Evolutionary conservation across 2,113 vertebrate species (phyloP), one percentile per base, ranked within the genome.

Genomic region (Sprattus sprattus): DNA sequence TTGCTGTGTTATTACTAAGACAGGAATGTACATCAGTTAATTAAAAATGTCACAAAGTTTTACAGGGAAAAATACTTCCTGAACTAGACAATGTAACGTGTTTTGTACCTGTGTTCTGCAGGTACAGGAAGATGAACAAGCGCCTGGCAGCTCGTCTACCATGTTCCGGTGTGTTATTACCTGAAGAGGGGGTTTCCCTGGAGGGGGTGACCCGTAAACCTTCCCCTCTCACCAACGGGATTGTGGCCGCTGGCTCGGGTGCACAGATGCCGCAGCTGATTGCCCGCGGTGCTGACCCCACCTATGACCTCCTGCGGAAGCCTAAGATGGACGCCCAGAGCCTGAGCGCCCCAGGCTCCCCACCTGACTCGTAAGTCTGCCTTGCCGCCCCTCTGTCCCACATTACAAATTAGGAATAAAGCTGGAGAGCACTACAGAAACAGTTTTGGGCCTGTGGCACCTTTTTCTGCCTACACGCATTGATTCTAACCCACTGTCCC

Each of bases 91-190:
- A 20, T 60, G 18, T 60, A 4, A 60, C 22, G 18, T 11, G 47
- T 9, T 49, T 9, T 9, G n/a, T n/a, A n/a, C n/a, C n/a, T 54
- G 15, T 20, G 52, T 54, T 86, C 54, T 84, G 39, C 92, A 99
- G 98, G 88, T 99, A 99, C 92, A 97, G 98, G 87, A 99, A 99
- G 93, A 99, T 99, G 97, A 99, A 99, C 92, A 99, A 99, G 87
- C 97, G 98, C 28, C 93, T 98, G 64, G 95, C 96, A 89, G 96
- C 97, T 81, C 94, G 98, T 89, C 95, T 99, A 81, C 95, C 97
- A 28, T 95, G 96, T 88, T 92, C 95, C 87, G 92, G 96, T 80
- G 92, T 91, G 32, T 93, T 98, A 85, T 95, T 98, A 89, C 92
- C 97, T 4, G 98, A 99, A 15, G 98, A 99, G 46, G 95, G 94